Base-by-base conservation (phyloP, 1,140 invertebrate species). In the Manduca sexta region DNA sequence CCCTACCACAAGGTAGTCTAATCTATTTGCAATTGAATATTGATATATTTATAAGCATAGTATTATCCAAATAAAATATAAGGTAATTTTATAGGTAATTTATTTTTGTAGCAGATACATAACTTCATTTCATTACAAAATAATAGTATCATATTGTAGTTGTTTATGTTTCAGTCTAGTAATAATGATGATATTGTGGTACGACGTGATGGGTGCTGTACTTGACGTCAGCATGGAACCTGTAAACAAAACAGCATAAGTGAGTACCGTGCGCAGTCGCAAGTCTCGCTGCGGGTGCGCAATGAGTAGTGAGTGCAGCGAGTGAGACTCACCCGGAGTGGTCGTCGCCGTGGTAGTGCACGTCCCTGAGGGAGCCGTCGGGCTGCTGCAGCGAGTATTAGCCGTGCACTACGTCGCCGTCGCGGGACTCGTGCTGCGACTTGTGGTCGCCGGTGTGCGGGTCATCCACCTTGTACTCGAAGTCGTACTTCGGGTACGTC, bases 391-490 rank as follows among this genome's bases (percentile, higher is more conserved):
- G 65, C 10, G 64, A 71, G 69, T 84, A 84, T 49, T 49, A 66
- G 6, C 85, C 76, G 47, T 82, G 76, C 21, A 87, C 73, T 21
- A 60, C 52, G 47, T 73, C 71, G 29, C 75, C 73, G 56, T 76
- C 73, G 53, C 74, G 69, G 56, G 47, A 58, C 64, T 76, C 70
- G 56, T 72, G 70, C 61, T 74, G 70, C 3, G 68, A 60, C 61
- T 76, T 77, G 58, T 70, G 64, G 61, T 73, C 74, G 17, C 71
- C 74, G 48, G 74, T 72, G 64, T 78, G 70, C 0, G 77, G 68
- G 65, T 88, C 87, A n/a, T 83, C 63, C 13, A 89, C 87, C 42
- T 81, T 83, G 69, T 89, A 89, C 1, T 75, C 69, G 64, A 77
- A 88, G 61, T 76, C 81, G 74, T 88, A 88, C 64, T 77, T 72